Evolutionary conservation across 2,797 vertebrate species (phyloP), one percentile per base, ranked within the genome.

Genomic region (Chloroceryle amazona): DNA sequence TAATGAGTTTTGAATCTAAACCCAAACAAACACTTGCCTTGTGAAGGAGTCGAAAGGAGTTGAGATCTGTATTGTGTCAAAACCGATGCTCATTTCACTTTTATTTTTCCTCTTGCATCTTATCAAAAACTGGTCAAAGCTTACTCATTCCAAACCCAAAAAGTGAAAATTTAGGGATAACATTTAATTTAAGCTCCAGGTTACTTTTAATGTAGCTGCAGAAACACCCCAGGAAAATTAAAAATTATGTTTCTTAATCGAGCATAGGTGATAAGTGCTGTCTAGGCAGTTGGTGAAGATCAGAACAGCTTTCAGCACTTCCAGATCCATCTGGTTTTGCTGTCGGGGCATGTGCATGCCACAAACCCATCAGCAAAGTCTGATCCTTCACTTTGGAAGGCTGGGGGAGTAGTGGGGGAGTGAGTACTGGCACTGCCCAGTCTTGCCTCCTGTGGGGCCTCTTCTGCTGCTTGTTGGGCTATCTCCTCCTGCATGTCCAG

Each of bases 351-450:
- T 1, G 0, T 44, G 26, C 4, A 1, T n/a, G 29, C 44, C 39
- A 17, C 2, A 0, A 67, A 41, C 31, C 17, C 29, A 19, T 20
- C 31, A 28, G 41, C 39, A 18, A 41, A 63, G 46, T 26, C 70
- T 70, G 20, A 22, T 79, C 51, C 49, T 90, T 86, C 66, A 21
- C 67, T 91, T 91, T 76, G 22, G 29, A 5, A 39, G 0, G 10
- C 49, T 62, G 21, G 1, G 13, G 51, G 42, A 67, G 23, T 13
- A 29, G 35, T 1, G 1, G 8, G 15, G 22, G 4, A 55, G 15
- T 1, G n/a, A 65, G 14, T 33, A 17, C 33, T 0, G 0, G 18
- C 13, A 5, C 33, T 67, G 70, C 37, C 10, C 1, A 0, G 0
- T 0, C 25, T 76, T 9, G 3, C 41, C 42, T 10, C 51, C 51